Conservation (phyloP, 2,888 invertebrate species). For the Ferdinandea cuprea region DNA sequence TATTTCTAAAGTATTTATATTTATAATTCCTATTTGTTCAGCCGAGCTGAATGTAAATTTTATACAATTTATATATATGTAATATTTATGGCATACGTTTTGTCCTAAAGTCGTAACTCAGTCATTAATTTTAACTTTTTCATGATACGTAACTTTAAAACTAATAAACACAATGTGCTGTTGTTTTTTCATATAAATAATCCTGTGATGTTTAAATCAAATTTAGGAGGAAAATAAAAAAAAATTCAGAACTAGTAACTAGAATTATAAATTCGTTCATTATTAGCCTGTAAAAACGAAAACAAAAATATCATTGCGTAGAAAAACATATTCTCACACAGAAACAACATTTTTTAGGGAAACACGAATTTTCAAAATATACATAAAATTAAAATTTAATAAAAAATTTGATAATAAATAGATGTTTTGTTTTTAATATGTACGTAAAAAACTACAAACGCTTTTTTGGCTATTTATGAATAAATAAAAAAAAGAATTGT, state of each 20-base stretch:
- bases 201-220: conserved; percentile 71
- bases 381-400: too few species aligned
- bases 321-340: conserved; percentile 41
- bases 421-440: conserved; percentile 33
- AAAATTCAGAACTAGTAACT: conserved; percentile 29
- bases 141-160: conserved; percentile 18
- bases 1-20: conserved; percentile 41
- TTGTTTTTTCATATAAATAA: conserved; percentile 65
- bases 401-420: conserved; percentile 56
- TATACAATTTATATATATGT: conserved; percentile 11
- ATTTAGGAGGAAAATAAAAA: conserved; percentile 35
- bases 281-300: conserved; percentile 2
- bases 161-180: conserved; percentile 51
- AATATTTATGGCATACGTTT: conserved; percentile 44
- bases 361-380: conserved; percentile 61
- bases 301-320: conserved; percentile 13
- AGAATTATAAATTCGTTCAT: conserved; percentile 25
- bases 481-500: conserved; percentile 4
- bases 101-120: conserved; percentile 43
- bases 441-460: conserved; percentile 32
- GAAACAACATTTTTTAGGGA: conserved; percentile 45
- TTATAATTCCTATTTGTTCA: conserved; percentile 52
- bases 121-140: conserved; percentile 35
- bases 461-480: conserved; percentile 62
- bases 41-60: conserved; percentile 62